Evolutionary conservation across 2,888 invertebrate genomes (phyloP).

Genomic region (Cryptocephalus primarius): DNA sequence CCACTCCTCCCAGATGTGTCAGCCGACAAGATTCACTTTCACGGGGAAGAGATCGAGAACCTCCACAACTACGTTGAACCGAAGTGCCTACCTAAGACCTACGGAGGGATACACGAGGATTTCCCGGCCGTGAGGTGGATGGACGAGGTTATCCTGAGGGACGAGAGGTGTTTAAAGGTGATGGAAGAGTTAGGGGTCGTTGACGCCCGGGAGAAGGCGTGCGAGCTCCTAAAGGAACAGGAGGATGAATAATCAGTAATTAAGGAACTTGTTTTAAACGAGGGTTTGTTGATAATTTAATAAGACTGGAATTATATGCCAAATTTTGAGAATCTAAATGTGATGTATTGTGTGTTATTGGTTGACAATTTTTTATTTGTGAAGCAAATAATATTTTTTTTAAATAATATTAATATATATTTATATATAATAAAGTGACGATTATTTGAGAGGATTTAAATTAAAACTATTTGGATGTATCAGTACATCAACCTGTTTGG

Average conservation of each 20-base stretch:
- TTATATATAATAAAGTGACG: no score
- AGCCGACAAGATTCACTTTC: constrained; percentile 49
- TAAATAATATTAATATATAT: no score
- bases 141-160: constrained; percentile 33
- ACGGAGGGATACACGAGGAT: constrained; percentile 41
- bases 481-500: no score
- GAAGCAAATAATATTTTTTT: no score
- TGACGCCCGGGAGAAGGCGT: constrained; percentile 1
- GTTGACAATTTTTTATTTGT: no score
- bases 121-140: constrained; percentile 13
- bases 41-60: constrained; percentile 56
- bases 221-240: constrained; percentile 3
- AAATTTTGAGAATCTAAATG: not conserved
- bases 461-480: no score
- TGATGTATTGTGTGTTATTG: not conserved
- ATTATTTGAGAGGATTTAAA: no score
- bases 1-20: constrained; percentile 52
- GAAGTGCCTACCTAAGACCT: constrained; percentile 49
- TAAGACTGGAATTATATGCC: not conserved
- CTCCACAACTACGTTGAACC: constrained; percentile 59
- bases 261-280: no score
- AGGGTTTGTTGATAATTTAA: no score
- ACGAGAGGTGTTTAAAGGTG: constrained; percentile 48
- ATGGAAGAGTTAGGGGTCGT: constrained; percentile 46
- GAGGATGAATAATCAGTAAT: not conserved